Base-by-base conservation (phyloP, 1,140 invertebrate genomes). In the Lamellibrachia luymesi region DNA sequence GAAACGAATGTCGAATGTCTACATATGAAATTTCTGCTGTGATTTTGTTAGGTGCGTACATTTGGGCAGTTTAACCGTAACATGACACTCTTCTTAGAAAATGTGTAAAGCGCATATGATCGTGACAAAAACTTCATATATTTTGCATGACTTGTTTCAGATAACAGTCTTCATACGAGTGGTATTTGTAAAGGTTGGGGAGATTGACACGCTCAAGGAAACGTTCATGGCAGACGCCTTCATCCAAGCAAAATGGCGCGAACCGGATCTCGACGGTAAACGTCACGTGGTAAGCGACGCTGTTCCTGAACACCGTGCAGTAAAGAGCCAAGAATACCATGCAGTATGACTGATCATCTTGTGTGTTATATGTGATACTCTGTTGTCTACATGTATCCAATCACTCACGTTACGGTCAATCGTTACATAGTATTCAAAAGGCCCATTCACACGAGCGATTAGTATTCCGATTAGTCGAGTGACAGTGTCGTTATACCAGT, bases 131-230 rank as follows among this genome's bases (percentile, higher is more conserved):
- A 17, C n/a, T 38, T 52, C 56, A 27, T 80, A 17, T 91, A 38
- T 90, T 13, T 91, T 4, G 52, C 4, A 80, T 93, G 25, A 93
- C 38, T 90, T 92, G 38, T 38, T n/a, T 50, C 93, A 95, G 95
- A 90, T 90, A 80, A 94, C 93, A 17, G 94, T 96, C 1, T 94
- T 94, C 38, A 38, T 95, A 2, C 94, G 94, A n/a, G 94, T 94
- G 10, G 94, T 95, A 25, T 96, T 95, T 93, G 93, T 95, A 92
- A 95, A 95, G 92, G 94, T 96, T 49, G 95, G 94, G 0, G 95
- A 95, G 38, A 95, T 96, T 50, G 95, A 95, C 92, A 96, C 95
- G 2, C 93, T 95, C 0, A 95, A 95, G 90, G 95, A 96, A 92
- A 94, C 95, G 91, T 96, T 94, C 92, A 92, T 91, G 25, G 95